Conservation (phyloP, 2,888 invertebrate genomes). For the Leistus spinibarbis region DNA sequence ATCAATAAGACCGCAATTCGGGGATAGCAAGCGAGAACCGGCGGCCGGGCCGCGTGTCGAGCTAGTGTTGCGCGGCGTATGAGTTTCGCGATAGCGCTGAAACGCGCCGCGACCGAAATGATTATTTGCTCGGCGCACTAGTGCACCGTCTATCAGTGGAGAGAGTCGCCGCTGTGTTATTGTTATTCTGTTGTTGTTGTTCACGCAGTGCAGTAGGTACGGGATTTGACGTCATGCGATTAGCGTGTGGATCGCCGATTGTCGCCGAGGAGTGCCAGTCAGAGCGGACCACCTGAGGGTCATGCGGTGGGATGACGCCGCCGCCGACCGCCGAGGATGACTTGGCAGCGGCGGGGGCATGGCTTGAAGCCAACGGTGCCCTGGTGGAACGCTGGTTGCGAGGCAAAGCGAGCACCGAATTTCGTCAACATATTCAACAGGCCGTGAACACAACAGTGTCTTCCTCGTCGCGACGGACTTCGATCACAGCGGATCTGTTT, state of each 20-base stretch:
- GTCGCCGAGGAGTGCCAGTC: slow-evolving; percentile 41
- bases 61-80: slow-evolving; percentile 12
- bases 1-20: slow-evolving; percentile 54
- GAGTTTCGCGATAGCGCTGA: slow-evolving; percentile 1
- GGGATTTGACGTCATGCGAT: slow-evolving; percentile 31
- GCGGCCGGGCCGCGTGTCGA: slow-evolving; percentile 15
- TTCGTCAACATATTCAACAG: slow-evolving; percentile 52
- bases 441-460: slow-evolving; percentile 48
- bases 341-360: slow-evolving; percentile 47
- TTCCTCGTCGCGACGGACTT: slow-evolving; percentile 59
- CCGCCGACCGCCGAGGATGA: slow-evolving; percentile 54
- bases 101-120: slow-evolving; percentile 2
- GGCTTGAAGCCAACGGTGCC: slow-evolving; percentile 68
- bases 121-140: slow-evolving; percentile 11
- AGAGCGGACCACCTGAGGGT: slow-evolving; percentile 43
- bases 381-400: slow-evolving; percentile 77
- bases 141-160: slow-evolving; percentile 21
- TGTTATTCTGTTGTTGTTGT: slow-evolving; percentile 21
- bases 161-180: slow-evolving; percentile 11
- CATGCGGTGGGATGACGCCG: slow-evolving; percentile 55
- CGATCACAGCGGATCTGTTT: slow-evolving; percentile 83
- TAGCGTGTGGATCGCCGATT: slow-evolving; percentile 29
- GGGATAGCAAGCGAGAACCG: slow-evolving; percentile 44
- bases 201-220: slow-evolving; percentile 8
- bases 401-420: slow-evolving; percentile 70